Percentiles rank a stretch among this genome's conserved stretches.
Evolutionary conservation across 35 echinoderm and acorn worm genomes (phyloP).

Genomic region (Diadema setosum): DNA sequence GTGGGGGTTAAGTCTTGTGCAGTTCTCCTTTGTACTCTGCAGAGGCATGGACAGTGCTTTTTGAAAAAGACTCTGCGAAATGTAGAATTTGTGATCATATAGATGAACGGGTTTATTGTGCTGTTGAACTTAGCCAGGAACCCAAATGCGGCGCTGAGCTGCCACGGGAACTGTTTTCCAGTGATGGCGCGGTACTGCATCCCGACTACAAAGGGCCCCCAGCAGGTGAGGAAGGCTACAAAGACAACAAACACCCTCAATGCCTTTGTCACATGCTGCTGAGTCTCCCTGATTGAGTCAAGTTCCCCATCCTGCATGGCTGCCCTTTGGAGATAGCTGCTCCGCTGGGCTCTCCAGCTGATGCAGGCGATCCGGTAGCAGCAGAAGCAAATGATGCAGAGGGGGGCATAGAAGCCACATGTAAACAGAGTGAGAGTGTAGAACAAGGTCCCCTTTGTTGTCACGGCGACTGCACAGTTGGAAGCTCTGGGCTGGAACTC

Average conservation of each 20-base stretch:
- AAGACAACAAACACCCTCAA: background rate
- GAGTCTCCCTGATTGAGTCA: background rate
- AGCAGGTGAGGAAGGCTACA: background rate
- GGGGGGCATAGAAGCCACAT: background rate
- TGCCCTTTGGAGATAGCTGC: background rate
- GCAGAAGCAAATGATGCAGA: background rate
- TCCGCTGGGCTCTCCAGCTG: background rate
- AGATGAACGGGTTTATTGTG: background rate
- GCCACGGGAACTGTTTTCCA: background rate
- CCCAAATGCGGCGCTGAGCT: background rate
- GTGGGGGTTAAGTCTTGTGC: no score
- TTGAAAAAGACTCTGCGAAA: background rate
- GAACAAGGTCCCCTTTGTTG: background rate
- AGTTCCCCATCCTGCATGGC: background rate
- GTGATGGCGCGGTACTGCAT: slow-evolving; percentile 1
- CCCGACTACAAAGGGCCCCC: background rate
- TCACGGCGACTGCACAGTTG: background rate
- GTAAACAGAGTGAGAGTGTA: background rate
- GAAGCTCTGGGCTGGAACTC: background rate
- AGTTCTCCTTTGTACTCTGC: background rate
- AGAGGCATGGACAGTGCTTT: background rate
- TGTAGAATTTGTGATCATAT: background rate
- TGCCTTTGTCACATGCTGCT: background rate
- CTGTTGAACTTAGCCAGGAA: background rate
- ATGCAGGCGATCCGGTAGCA: background rate